Evolutionary conservation across 2,888 invertebrate species (phyloP), one percentile per base, ranked within the genome.

Genomic region (Tuberolachnus salignus): DNA sequence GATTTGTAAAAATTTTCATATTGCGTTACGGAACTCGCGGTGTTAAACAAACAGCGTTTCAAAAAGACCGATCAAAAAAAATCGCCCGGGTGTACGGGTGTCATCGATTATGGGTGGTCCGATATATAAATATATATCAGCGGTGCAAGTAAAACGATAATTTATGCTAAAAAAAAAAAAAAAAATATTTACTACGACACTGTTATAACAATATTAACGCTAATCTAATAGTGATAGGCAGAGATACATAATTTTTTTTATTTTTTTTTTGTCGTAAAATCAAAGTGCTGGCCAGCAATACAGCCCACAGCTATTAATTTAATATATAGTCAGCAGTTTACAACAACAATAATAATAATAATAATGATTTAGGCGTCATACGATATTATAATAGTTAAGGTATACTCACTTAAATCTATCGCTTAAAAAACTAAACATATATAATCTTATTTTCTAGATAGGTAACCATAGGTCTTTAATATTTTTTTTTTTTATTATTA

Each of bases 381-480:
- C 21, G 21, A 71, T 66, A 59, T 26, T 34, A 34, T 34, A 4
- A 34, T 34, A 4, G n/a, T 34, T 34, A 34, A 3, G 6, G 34
- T 34, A 34, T 34, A 34, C 6, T 9, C 21, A 49, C 66, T 66
- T 75, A 75, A 55, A 64, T 49, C 57, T 67, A 57, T 66, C n/a
- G n/a, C 75, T 75, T 75, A 75, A 75, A 75, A 75, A 44, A 57
- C 44, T 67, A 74, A 64, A 74, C 55, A 59, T 78, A 69, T 21
- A 64, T 63, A 66, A 21, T 23, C 66, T 75, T 75, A 75, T 57
- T 57, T 26, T 78, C 69, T 78, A 69, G 21, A 8, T 69, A 78
- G 78, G 78, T 78, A 78, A 78, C 78, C 78, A 59, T 78, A 78
- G 57, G 67, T 69, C 49, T 67, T 75, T 61, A 61, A 73, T 59